Percentiles rank a stretch among this genome's conserved stretches.
phyloP scores from a whole-genome alignment of 2,888 invertebrate genomes.

The Beris morrisii region DNA sequence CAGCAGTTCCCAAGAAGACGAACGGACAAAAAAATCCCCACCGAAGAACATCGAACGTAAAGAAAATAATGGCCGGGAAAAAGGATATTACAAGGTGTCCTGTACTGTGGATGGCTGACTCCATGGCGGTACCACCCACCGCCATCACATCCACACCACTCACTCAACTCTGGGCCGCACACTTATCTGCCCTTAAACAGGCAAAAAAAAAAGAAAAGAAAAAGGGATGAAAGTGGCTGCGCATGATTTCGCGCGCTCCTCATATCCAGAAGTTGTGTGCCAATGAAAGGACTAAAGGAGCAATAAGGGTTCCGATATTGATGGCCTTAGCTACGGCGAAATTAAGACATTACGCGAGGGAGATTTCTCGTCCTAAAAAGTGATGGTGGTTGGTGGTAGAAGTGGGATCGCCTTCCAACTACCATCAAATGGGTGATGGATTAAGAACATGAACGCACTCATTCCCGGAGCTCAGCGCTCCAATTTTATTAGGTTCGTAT shows the following conservation, averaged over 20 bases:
- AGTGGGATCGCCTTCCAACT: not conserved
- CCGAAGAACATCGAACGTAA: not conserved
- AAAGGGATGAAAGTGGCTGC: slow-evolving; percentile 9
- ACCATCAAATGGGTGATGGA: slow-evolving; percentile 33
- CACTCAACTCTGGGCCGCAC: slow-evolving; percentile 31
- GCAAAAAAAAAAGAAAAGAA: slow-evolving; percentile 13
- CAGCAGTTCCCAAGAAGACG: slow-evolving; percentile 15
- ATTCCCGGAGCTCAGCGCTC: slow-evolving; percentile 1
- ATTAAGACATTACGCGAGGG: slow-evolving; percentile 29
- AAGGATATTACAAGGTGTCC: slow-evolving; percentile 11
- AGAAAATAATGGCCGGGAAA: not conserved
- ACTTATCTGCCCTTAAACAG: slow-evolving; percentile 30
- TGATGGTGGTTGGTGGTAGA: too few relatives aligned
- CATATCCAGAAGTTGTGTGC: slow-evolving; percentile 10
- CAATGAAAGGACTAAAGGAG: slow-evolving; percentile 42
- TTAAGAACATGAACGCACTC: slow-evolving; percentile 26
- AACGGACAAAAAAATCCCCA: slow-evolving; percentile 5
- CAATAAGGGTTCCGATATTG: slow-evolving; percentile 42
- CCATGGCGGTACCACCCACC: slow-evolving; percentile 23
- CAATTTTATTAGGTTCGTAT: slow-evolving; percentile 24
- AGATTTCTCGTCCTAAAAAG: not conserved
- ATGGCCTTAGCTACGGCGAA: slow-evolving; percentile 34
- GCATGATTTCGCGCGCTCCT: slow-evolving; percentile 18
- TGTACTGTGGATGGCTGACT: not conserved
- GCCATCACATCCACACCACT: slow-evolving; percentile 21